phyloP scores from a whole-genome alignment of 37 sponge, comb jelly and placozoan species.

The Aplysina aerophoba region DNA sequence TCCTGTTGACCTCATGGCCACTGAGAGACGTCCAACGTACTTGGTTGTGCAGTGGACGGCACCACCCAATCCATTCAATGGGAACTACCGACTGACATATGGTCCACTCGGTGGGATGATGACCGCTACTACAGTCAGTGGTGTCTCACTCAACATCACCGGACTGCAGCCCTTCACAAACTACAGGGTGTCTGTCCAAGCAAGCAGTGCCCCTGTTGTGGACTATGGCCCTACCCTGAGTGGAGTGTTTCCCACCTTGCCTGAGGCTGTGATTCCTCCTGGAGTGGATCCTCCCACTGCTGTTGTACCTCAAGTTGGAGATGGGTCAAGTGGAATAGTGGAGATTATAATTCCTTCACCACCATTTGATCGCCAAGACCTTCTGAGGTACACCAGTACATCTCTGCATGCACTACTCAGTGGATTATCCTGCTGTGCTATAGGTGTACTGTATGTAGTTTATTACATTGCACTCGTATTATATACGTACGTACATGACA shows the following conservation, averaged over 20 bases:
- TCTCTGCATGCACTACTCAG: too few species aligned
- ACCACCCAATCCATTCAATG: conserved; percentile 10
- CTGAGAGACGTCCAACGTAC: not conserved
- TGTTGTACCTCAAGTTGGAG: too few species aligned
- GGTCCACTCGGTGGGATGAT: not conserved
- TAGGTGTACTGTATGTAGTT: too few species aligned
- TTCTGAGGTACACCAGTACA: too few species aligned
- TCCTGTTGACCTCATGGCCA: not conserved
- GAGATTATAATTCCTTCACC: too few species aligned
- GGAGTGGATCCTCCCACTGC: too few species aligned
- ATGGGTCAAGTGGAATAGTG: too few species aligned
- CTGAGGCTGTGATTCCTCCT: not conserved
- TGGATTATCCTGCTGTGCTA: too few species aligned
- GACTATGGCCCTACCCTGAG: not conserved
- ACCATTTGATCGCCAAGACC: too few species aligned
- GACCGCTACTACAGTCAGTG: not conserved
- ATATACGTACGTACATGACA: too few species aligned
- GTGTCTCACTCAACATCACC: not conserved
- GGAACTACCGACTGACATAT: conserved; percentile 6
- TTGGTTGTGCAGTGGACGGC: not conserved
- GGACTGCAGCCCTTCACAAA: not conserved
- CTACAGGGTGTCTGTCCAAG: not conserved
- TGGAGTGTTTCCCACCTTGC: not conserved
- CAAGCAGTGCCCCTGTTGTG: not conserved
- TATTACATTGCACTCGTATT: too few species aligned